phyloP scores from a whole-genome alignment of 2,888 invertebrate species.

The Protodeltote pygarga region DNA sequence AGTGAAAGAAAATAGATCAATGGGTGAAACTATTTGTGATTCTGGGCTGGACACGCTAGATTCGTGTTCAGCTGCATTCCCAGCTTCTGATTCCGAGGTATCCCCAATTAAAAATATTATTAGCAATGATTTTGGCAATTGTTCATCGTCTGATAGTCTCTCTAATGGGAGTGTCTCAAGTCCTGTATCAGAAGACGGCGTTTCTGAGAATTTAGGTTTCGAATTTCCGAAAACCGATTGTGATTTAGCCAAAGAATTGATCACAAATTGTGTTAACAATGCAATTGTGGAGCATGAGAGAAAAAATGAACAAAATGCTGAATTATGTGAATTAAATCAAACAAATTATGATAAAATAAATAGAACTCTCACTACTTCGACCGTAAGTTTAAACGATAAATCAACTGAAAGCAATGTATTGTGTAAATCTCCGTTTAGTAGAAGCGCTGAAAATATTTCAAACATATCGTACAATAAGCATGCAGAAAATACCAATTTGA shows the following conservation, averaged over 20 bases:
- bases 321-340: slow-evolving; percentile 25
- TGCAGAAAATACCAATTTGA: slow-evolving; percentile 37
- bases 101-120: slow-evolving; percentile 54
- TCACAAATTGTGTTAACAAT: slow-evolving; percentile 22
- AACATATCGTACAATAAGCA: slow-evolving; percentile 41
- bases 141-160: slow-evolving; percentile 17
- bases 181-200: slow-evolving; percentile 52
- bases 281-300: too few relatives aligned
- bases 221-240: slow-evolving; percentile 40
- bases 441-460: slow-evolving; percentile 76
- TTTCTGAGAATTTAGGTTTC: slow-evolving; percentile 39
- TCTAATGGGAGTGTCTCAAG: slow-evolving; percentile 52
- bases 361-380: slow-evolving; percentile 64
- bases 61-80: slow-evolving; percentile 54
- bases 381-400: slow-evolving; percentile 68
- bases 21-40: slow-evolving; percentile 61
- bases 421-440: slow-evolving; percentile 63
- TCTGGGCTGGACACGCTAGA: slow-evolving; percentile 67
- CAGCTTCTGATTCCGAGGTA: slow-evolving; percentile 55
- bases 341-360: slow-evolving; percentile 28
- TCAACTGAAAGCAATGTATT: slow-evolving; percentile 44
- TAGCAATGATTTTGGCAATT: slow-evolving; percentile 26
- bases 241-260: slow-evolving; percentile 49
- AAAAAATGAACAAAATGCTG: slow-evolving; percentile 14
- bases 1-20: slow-evolving; percentile 63